These are phyloP conservation scores for Hepsetus odoe DNA, from an alignment of 2,113 vertebrate species.

Conservation along the genomic window DNA sequence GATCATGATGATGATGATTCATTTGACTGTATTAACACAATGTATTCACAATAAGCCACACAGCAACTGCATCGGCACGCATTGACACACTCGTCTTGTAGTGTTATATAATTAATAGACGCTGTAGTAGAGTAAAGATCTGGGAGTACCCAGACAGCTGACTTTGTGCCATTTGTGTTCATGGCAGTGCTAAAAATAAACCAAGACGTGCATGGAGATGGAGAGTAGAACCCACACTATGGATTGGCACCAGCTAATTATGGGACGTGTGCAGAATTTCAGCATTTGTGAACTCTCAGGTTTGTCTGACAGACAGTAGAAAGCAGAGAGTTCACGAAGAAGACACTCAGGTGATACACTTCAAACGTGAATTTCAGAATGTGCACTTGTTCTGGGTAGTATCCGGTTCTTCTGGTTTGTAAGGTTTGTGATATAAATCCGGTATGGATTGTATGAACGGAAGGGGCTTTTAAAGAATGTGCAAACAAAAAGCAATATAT, in stretches of 20 bases:
- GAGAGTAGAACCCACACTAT: background rate
- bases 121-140: conserved; percentile 11
- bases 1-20: background rate
- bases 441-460: no score
- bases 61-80: background rate
- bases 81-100: background rate
- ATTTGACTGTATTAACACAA: no score
- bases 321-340: no score
- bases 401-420: no score
- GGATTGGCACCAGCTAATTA: conserved; percentile 4
- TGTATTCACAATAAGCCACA: background rate
- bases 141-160: conserved; percentile 32
- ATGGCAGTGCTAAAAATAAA: conserved; percentile 39
- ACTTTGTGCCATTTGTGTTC: conserved; percentile 26
- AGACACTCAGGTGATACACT: no score
- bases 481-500: no score
- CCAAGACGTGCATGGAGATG: background rate
- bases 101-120: conserved; percentile 9
- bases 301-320: no score
- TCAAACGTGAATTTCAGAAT: no score
- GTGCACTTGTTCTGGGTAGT: no score
- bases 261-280: background rate
- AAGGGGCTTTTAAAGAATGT: no score
- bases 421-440: no score
- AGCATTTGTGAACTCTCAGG: background rate